These are phyloP conservation scores for Chaetoderma sp. DNA, from an alignment of 2,888 invertebrate genomes.

Conservation along the genomic window DNA sequence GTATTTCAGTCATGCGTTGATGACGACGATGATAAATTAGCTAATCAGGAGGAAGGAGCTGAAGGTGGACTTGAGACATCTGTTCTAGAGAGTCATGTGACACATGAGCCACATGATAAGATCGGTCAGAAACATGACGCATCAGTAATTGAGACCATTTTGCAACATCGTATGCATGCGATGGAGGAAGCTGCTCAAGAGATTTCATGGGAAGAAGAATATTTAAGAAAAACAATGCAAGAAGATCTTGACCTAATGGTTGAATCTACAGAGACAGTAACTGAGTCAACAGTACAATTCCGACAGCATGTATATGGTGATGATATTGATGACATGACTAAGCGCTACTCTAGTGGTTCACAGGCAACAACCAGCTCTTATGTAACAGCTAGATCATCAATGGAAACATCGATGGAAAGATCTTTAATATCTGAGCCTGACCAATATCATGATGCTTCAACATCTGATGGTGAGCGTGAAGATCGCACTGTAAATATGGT, in stretches of 20 bases:
- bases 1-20: no score
- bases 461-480: constrained; percentile 26
- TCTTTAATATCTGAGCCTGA: constrained; percentile 17
- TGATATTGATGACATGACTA: no score
- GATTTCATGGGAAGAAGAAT: constrained; percentile 16
- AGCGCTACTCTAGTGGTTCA: neutral
- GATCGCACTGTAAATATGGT: constrained; percentile 10
- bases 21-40: no score
- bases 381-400: constrained; percentile 34
- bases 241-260: neutral
- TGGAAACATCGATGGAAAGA: constrained; percentile 28
- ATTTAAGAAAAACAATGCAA: neutral
- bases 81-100: constrained; percentile 72
- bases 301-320: constrained; percentile 3
- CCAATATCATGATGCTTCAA: constrained; percentile 14
- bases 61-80: no score
- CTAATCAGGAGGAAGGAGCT: no score
- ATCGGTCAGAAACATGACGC: constrained; percentile 58
- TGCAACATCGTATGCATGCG: constrained; percentile 39
- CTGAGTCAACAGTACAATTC: neutral
- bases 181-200: constrained; percentile 44
- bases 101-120: constrained; percentile 72
- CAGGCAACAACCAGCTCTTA: constrained; percentile 31
- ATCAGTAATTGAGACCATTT: constrained; percentile 57
- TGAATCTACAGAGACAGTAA: constrained; percentile 1